Base-by-base conservation (phyloP, 1,140 invertebrate species). In the Conopomorpha cramerella region DNA sequence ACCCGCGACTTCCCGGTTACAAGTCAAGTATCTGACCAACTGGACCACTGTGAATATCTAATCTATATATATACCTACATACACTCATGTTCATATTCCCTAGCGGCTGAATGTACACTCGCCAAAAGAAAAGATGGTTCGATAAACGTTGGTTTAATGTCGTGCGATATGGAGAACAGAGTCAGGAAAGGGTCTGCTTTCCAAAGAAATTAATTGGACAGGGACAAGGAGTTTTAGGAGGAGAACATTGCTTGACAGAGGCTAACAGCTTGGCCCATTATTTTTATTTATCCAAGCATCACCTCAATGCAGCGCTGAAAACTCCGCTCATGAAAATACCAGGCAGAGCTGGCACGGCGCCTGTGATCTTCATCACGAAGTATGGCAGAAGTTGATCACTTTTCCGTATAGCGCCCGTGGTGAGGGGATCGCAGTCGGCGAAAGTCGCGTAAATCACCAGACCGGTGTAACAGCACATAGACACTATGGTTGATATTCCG, bases 381-480 rank as follows among this genome's bases (percentile, higher is more conserved):
- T 83, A 86, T 0, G 86, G 86, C 8, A 88, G 51, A 2, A 88
- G 50, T 51, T 88, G 86, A 49, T 87, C 86, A 7, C 79, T 65
- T 44, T 84, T 84, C n/a, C 65, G 59, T 16, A 86, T 84, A 10
- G 80, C 81, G 48, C 84, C 81, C 1, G 81, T 83, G 2, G 71
- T 71, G 2, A 92, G 62, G 0, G 90, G 90, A 67, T 93, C 90
- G 59, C 91, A 93, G 12, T 82, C 78, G 12, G 86, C 77, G 59
- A 90, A 93, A 0, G 85, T 84, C 0, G 89, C 90, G 53, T 87
- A 92, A n/a, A 91, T 84, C 1, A 91, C 83, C 6, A 93, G 73
- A 0, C 91, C 91, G 13, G 84, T 87, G 45, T 86, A 88, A 46
- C 83, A 85, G 51, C 85, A 86, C 30, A 86, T 73, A 0, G 82